Evolutionary conservation across 1,140 invertebrate genomes (phyloP), one percentile per base, ranked within the genome.

Genomic region (Trichonephila clavata): DNA sequence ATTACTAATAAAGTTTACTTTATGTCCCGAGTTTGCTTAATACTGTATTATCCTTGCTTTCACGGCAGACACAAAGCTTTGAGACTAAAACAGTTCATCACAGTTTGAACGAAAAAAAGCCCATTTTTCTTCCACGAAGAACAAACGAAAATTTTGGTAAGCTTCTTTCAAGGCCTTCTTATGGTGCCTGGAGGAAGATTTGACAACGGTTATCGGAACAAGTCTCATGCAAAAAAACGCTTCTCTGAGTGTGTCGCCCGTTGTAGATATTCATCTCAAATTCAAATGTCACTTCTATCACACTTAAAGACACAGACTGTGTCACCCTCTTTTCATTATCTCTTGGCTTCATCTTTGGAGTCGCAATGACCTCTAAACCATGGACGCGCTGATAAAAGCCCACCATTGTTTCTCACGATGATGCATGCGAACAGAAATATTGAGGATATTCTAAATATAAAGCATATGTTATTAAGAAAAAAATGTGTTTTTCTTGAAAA

Each of bases 301-400:
- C 71, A 77, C 71, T 77, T 77, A 77, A 18, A 86, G 50, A 86
- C 84, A 86, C 27, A 39, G 84, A 24, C 84, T 60, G 60, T 63
- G 84, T 86, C 60, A 86, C 84, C 84, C 84, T 61, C 84, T 39
- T 50, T 20, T 24, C 84, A 39, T 43, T 86, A 86, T 86, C 84
- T 86, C 24, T 21, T 18, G 6, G n/a, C 59, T 27, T 39, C 84
- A 86, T 86, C 84, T 39, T 39, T 20, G 16, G 27, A 77, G 27
- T 32, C 16, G 18, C 71, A 77, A 32, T 77, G 71, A 32, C 71
- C 71, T 77, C 27, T 77, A 7, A 10, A 27, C 2, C 71, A 18
- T 32, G 71, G 39, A 27, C 5, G 71, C 32, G 71, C 18, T 32
- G 71, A 77, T 77, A 77, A 77, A 32, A 63, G 24, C 32, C 5